These are phyloP conservation scores for Emesis castigata DNA, from an alignment of 2,888 invertebrate species.

Conservation along the genomic window DNA sequence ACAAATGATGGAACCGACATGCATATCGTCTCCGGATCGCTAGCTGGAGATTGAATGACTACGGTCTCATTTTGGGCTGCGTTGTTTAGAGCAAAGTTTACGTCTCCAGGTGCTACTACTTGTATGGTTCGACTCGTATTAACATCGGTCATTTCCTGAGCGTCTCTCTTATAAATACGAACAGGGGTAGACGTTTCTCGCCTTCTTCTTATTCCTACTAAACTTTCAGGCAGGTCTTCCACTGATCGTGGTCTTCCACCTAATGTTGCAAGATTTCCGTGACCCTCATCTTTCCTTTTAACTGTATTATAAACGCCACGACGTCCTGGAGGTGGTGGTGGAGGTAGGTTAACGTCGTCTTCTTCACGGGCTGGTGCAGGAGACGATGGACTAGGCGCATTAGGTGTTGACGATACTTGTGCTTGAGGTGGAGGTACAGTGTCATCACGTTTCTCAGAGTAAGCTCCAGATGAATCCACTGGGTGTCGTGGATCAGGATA, in stretches of 20 bases:
- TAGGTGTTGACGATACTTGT: slow-evolving; percentile 94
- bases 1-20: slow-evolving; percentile 98
- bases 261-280: slow-evolving; percentile 94
- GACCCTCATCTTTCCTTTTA: slow-evolving; percentile 94
- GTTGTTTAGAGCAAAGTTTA: slow-evolving; percentile 96
- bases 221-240: slow-evolving; percentile 94
- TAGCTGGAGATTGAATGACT: slow-evolving; percentile 94
- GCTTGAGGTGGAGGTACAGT: slow-evolving; percentile 95
- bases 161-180: slow-evolving; percentile 95
- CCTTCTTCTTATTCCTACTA: slow-evolving; percentile 93
- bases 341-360: slow-evolving; percentile 93
- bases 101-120: slow-evolving; percentile 97
- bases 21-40: slow-evolving; percentile 96
- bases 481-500: slow-evolving; percentile 97
- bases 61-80: slow-evolving; percentile 95
- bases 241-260: slow-evolving; percentile 97
- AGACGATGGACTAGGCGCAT: slow-evolving; percentile 86
- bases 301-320: slow-evolving; percentile 95
- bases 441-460: slow-evolving; percentile 95
- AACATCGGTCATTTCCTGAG: slow-evolving; percentile 97
- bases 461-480: slow-evolving; percentile 94
- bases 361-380: slow-evolving; percentile 87
- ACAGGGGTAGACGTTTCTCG: slow-evolving; percentile 90
- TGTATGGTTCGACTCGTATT: slow-evolving; percentile 97
- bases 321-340: slow-evolving; percentile 95